These are phyloP conservation scores for Pseudomugil gertrudae DNA, from an alignment of 2,797 vertebrate genomes.

Conservation along the genomic window DNA sequence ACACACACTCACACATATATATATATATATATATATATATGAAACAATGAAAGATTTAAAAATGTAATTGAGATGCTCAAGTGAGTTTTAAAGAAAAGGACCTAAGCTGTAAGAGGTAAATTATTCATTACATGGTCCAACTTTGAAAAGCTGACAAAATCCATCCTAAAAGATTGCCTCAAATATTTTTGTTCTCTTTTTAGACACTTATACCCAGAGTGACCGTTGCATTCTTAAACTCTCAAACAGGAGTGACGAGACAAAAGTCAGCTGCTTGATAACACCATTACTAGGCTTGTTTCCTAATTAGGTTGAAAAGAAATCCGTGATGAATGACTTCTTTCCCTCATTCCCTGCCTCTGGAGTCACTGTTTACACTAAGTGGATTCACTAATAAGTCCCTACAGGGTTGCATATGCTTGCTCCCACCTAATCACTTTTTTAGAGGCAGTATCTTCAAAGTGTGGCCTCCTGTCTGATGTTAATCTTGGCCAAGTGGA, in stretches of 20 bases:
- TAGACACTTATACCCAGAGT: constrained; percentile 17
- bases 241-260: constrained; percentile 24
- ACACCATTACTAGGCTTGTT: constrained; percentile 47
- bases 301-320: constrained; percentile 58
- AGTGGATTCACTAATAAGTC: constrained; percentile 59
- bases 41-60: not conserved
- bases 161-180: constrained; percentile 43
- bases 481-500: constrained; percentile 54
- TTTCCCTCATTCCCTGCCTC: constrained; percentile 21
- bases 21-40: too few relatives aligned
- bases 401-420: constrained; percentile 47
- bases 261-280: constrained; percentile 52
- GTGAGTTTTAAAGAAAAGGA: not conserved
- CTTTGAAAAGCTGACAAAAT: constrained; percentile 54
- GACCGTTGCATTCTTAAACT: constrained; percentile 36
- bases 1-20: too few relatives aligned
- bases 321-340: constrained; percentile 51
- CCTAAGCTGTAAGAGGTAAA: constrained; percentile 26
- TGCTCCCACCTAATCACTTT: constrained; percentile 67
- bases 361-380: constrained; percentile 52
- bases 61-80: not conserved
- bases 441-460: constrained; percentile 58
- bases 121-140: constrained; percentile 41
- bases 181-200: constrained; percentile 43
- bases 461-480: constrained; percentile 61